Conservation (phyloP, 1,140 invertebrate genomes). For the Bombus affinis region DNA sequence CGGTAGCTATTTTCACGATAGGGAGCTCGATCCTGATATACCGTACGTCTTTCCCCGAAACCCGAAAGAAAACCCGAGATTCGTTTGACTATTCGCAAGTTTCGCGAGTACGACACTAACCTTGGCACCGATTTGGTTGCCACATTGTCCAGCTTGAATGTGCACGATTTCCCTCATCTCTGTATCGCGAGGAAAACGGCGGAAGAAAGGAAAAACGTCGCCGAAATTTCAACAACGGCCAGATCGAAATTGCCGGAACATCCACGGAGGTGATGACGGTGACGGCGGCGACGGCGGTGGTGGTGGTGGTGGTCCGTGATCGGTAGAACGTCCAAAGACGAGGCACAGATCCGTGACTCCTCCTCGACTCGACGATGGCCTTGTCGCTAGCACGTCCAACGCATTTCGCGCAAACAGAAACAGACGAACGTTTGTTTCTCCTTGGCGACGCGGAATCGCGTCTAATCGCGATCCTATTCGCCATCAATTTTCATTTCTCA, state of each 20-base stretch:
- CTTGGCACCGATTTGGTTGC: slow-evolving; percentile 96
- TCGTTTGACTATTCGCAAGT: too few relatives aligned
- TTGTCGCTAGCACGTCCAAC: slow-evolving; percentile 16
- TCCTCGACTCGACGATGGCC: slow-evolving; percentile 26
- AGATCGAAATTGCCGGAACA: background rate
- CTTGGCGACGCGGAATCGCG: background rate
- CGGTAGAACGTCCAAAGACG: slow-evolving; percentile 13
- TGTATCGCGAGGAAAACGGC: too few relatives aligned
- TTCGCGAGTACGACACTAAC: slow-evolving; percentile 77
- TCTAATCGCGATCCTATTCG: background rate
- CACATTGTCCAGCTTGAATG: slow-evolving; percentile 95
- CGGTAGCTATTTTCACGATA: background rate
- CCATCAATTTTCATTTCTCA: background rate
- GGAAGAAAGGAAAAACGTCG: background rate
- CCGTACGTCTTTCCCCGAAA: background rate
- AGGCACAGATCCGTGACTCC: background rate
- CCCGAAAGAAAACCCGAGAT: too few relatives aligned
- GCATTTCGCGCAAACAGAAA: slow-evolving; percentile 60
- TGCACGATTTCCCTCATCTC: slow-evolving; percentile 97
- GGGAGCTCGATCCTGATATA: background rate
- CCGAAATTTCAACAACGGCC: background rate
- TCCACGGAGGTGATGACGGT: background rate
- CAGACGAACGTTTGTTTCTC: slow-evolving; percentile 53
- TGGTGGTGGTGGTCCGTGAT: background rate
- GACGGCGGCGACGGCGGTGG: background rate